These are phyloP conservation scores for Auanema sp. DNA, from an alignment of 2,888 invertebrate species.

Conservation along the genomic window DNA sequence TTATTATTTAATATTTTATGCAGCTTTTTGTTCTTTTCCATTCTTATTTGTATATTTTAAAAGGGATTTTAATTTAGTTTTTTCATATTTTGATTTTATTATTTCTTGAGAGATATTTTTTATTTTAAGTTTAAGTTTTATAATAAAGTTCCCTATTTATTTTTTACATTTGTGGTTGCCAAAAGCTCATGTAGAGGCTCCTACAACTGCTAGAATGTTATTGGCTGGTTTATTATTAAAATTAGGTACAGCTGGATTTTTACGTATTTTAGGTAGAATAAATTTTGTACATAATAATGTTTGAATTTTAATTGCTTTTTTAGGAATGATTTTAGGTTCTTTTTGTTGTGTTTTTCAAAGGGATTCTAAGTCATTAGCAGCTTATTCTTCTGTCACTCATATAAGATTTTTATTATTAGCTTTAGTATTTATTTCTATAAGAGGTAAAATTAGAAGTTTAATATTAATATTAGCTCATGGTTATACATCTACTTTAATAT, in stretches of 20 bases:
- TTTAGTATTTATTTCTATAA: slow-evolving; percentile 36
- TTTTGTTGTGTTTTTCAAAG: slow-evolving; percentile 50
- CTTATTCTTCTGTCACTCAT: slow-evolving; percentile 45
- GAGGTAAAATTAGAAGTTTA: slow-evolving; percentile 36
- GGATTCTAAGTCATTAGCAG: slow-evolving; percentile 48
- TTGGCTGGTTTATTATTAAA: slow-evolving; percentile 50
- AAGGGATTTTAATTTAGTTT: slow-evolving; percentile 30
- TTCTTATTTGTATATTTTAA: slow-evolving; percentile 49
- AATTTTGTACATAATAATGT: slow-evolving; percentile 44
- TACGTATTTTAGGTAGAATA: slow-evolving; percentile 46
- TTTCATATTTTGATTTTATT: slow-evolving; percentile 44
- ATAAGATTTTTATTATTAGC: slow-evolving; percentile 43
- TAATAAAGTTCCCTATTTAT: slow-evolving; percentile 47
- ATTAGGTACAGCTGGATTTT: slow-evolving; percentile 49
- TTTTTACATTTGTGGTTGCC: slow-evolving; percentile 71
- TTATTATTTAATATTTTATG: slow-evolving; percentile 53
- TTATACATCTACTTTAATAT: slow-evolving; percentile 46
- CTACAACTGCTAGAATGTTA: slow-evolving; percentile 52
- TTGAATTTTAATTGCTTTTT: slow-evolving; percentile 41
- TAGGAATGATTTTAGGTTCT: slow-evolving; percentile 44
- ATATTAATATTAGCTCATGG: slow-evolving; percentile 44
- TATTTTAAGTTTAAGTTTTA: slow-evolving; percentile 44
- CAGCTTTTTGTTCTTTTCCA: slow-evolving; percentile 50
- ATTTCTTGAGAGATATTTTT: slow-evolving; percentile 44
- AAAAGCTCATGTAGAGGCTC: slow-evolving; percentile 54